Conservation (phyloP, 2,113 vertebrate species). For the Aphelocoma coerulescens region DNA sequence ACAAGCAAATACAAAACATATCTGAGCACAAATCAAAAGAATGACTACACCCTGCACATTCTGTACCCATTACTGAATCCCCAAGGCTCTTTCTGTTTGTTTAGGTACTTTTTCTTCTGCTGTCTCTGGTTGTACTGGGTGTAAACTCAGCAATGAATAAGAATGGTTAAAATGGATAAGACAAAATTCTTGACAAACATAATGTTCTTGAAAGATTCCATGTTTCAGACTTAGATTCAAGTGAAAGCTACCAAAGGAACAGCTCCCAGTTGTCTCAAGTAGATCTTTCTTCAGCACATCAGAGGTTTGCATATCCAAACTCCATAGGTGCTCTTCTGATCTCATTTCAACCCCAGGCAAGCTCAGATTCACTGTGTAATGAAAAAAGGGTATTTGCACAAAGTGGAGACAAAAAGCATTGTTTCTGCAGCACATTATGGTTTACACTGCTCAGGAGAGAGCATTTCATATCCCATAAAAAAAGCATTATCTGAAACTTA, state of each 20-base stretch:
- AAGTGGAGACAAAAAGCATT: conserved; percentile 18
- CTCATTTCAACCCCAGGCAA: not conserved
- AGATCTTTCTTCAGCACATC: conserved; percentile 1
- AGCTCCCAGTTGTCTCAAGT: not conserved
- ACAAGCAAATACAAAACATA: conserved; percentile 64
- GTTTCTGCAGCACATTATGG: conserved; percentile 34
- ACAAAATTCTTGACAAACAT: not conserved
- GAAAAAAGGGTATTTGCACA: conserved; percentile 44
- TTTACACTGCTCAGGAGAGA: conserved; percentile 36
- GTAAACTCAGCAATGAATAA: conserved; percentile 51
- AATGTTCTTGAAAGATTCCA: conserved; percentile 15
- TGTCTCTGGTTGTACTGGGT: conserved; percentile 27
- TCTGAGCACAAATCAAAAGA: conserved; percentile 72
- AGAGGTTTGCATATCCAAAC: not conserved
- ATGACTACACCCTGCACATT: conserved; percentile 7
- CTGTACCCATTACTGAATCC: conserved; percentile 58
- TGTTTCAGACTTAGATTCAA: conserved; percentile 28
- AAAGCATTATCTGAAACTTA: conserved; percentile 49
- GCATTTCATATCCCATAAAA: conserved; percentile 21
- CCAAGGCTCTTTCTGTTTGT: conserved; percentile 67
- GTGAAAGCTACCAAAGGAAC: not conserved
- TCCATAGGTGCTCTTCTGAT: not conserved
- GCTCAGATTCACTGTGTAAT: conserved; percentile 8
- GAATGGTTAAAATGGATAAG: conserved; percentile 26
- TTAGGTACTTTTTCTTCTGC: conserved; percentile 63